Evolutionary conservation across 1,140 invertebrate species (phyloP), one percentile per base, ranked within the genome.

Genomic region (Liolophura sinensis): DNA sequence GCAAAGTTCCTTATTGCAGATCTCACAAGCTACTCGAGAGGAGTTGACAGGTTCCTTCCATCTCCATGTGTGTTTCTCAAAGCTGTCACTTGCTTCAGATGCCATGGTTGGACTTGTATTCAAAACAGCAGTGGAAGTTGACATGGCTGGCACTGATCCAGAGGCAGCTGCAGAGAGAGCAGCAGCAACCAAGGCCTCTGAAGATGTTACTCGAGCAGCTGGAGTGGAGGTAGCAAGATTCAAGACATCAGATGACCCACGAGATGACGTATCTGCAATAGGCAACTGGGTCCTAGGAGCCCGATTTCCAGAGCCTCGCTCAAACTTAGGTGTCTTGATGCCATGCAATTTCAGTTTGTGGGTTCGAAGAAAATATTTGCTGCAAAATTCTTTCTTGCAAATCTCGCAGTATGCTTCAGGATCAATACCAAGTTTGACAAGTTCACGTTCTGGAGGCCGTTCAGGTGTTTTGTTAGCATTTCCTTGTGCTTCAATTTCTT

Each of bases 11-110:
- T 99, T 99, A 85, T 99, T 98, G 85, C 98, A 99, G 66, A 99
- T 97, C 81, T 98, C 96, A 84, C 98, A 99, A n/a, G n/a, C n/a
- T n/a, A n/a, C n/a, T n/a, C 96, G 97, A 78, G 96, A 96, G 78
- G 96, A 95, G 81, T 97, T 97, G 16, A 79, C 75, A 18, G 78
- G 77, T 62, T 82, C 80, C 64, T 79, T 81, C 78, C 77, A 79
- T 50, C 76, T 48, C 75, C 76, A 79, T 14, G 76, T 71, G 54
- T 73, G 75, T 50, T 77, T 76, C 60, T 79, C 76, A 71, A 60
- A 68, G 46, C 68, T 62, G 22, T 62, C 65, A 47, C 69, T 71
- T 55, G 47, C 49, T 46, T 56, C n/a, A 16, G 46, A n/a, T n/a
- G 18, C 27, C 25, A 49, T 49, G 12, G 24, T 62, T 22, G 49